A percentile compares a stretch with the other conserved stretches of the same genome.
Conservation (phyloP, 2,797 vertebrate species). For the Bradypus variegatus region DNA sequence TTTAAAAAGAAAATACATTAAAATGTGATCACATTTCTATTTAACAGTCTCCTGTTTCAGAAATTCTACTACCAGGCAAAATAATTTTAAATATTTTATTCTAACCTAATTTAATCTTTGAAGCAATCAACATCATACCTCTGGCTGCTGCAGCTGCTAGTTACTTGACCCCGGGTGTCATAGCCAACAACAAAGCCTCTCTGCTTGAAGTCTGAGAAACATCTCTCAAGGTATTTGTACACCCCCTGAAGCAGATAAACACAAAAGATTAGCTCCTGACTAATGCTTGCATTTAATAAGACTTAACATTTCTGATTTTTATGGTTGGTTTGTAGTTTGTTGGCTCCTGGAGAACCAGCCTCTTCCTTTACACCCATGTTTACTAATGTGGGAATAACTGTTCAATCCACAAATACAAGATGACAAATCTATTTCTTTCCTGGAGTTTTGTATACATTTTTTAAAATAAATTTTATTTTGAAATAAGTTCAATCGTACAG, state of each 20-base stretch:
- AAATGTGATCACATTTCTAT: constrained; percentile 20
- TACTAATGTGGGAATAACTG: not conserved
- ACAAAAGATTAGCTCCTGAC: constrained; percentile 32
- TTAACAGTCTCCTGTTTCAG: constrained; percentile 27
- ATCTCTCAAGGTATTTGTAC: constrained; percentile 84
- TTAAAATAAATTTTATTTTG: too few species aligned
- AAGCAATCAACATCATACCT: constrained; percentile 76
- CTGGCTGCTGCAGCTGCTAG: constrained; percentile 91
- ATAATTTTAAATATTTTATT: not conserved
- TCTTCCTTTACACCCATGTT: not conserved
- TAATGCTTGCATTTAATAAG: not conserved
- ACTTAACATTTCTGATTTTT: not conserved
- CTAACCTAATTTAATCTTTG: constrained; percentile 41
- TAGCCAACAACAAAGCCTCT: constrained; percentile 92
- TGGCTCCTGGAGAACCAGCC: not conserved
- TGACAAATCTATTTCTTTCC: not conserved
- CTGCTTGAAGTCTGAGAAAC: constrained; percentile 82
- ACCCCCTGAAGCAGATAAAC: constrained; percentile 79
- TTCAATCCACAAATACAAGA: not conserved
- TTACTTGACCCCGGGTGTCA: constrained; percentile 88
- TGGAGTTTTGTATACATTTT: not conserved
- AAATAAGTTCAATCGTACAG: too few species aligned
- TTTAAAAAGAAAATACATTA: constrained; percentile 26
- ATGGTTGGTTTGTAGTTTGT: not conserved
- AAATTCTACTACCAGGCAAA: not conserved